Evolutionary conservation across 2,888 invertebrate species (phyloP), one percentile per base, ranked within the genome.

Genomic region (Xestia ashworthii): DNA sequence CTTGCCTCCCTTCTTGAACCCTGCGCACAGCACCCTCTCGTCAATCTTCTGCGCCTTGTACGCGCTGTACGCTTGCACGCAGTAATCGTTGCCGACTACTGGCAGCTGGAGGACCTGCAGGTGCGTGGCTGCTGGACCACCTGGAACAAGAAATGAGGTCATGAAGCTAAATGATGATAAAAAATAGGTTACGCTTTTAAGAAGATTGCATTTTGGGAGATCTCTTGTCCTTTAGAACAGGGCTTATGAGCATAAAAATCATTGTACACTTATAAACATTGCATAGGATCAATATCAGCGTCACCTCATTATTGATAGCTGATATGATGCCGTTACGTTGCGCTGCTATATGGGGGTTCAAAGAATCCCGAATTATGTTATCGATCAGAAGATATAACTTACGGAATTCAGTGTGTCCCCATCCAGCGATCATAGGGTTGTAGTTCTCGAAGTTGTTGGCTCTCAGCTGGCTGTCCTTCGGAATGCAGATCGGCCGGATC

Each of bases 401-500:
- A 98, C 98, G 97, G 93, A 97, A 98, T 74, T 96, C 93, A 0
- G 97, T 94, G 14, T 98, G 97, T 22, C 99, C 99, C 98, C 99
- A 99, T 38, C 99, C 99, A 44, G 98, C 98, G 8, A 99, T 97
- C 89, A 98, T 97, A 0, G 98, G 98, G 82, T 95, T 97, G 78
- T 96, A 97, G 87, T 96, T 96, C 41, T 96, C 97, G 88, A 97
- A 98, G 22, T 94, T 95, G 67, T 95, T 97, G 0, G 96, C 92
- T 66, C 97, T 95, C 64, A 98, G 89, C 8, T 97, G 95, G 0
- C 95, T 93, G 16, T 95, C 93, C 22, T 95, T 92, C 0, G 99
- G 99, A 67, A 99, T 95, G 92, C 99, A 99, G 83, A 99, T 98
- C 0, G 98, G 98, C 82, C 95, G 97, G 74, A 98, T 97, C 55